These are phyloP conservation scores for Choristoneura rosaceana DNA, from an alignment of 2,888 invertebrate species.

Conservation along the genomic window DNA sequence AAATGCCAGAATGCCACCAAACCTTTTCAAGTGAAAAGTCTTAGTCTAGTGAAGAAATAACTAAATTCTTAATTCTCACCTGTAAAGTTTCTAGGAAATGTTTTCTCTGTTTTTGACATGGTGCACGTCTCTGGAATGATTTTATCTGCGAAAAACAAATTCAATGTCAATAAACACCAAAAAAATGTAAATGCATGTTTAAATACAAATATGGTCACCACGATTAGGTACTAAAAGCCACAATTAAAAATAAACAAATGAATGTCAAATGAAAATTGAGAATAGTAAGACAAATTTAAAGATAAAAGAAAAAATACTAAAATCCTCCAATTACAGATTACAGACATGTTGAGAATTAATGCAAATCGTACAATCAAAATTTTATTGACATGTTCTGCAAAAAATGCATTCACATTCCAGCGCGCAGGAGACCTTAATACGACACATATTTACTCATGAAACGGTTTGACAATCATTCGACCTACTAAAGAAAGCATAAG, in stretches of 20 bases:
- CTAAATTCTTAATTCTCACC: conserved; percentile 59
- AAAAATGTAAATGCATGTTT: background rate
- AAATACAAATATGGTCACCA: background rate
- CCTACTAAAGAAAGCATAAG: conserved; percentile 46
- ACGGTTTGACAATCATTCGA: conserved; percentile 49
- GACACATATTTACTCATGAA: conserved; percentile 44
- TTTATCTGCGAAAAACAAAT: conserved; percentile 4
- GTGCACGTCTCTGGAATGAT: conserved; percentile 67
- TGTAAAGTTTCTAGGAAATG: conserved; percentile 82
- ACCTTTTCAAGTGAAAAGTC: background rate
- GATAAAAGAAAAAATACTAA: background rate
- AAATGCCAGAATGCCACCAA: background rate
- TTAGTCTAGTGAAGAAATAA: background rate
- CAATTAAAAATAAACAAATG: background rate
- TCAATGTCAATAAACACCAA: background rate
- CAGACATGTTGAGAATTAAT: background rate
- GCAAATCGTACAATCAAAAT: conserved; percentile 7
- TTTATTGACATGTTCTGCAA: conserved; percentile 30
- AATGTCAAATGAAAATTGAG: background rate
- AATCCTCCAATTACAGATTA: background rate
- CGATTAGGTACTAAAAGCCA: background rate
- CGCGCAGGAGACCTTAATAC: conserved; percentile 51
- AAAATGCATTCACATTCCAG: conserved; percentile 47
- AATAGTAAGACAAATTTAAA: background rate
- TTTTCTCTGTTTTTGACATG: conserved; percentile 83